Conservation (phyloP, 2,113 vertebrate species). For the Malurus melanocephalus region DNA sequence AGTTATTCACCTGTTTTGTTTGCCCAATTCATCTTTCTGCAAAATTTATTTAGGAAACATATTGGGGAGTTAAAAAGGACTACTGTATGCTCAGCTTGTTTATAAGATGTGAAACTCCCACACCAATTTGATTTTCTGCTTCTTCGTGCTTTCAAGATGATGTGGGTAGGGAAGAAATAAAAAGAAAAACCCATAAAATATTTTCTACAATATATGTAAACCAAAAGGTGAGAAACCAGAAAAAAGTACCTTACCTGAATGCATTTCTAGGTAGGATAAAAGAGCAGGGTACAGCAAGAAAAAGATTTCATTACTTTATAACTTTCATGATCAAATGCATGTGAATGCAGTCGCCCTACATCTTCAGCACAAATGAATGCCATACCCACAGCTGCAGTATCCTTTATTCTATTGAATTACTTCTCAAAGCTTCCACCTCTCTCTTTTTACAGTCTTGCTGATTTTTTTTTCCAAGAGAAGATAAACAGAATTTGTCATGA, state of each 20-base stretch:
- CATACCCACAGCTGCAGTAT: background rate
- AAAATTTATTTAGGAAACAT: background rate
- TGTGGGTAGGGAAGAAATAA: no score
- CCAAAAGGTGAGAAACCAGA: background rate
- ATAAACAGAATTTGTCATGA: conserved; percentile 30
- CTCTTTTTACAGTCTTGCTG: background rate
- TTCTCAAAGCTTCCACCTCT: conserved; percentile 31
- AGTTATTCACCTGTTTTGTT: background rate
- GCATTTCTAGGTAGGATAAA: background rate
- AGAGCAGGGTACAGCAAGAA: background rate
- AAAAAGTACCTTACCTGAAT: background rate
- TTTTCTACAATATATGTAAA: background rate
- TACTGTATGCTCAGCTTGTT: background rate
- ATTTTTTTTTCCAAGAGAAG: background rate
- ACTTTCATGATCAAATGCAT: conserved; percentile 29
- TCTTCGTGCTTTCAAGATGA: background rate
- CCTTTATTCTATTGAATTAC: conserved; percentile 30
- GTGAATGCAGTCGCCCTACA: background rate
- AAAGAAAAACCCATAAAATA: background rate
- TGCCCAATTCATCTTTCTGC: background rate
- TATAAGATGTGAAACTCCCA: conserved; percentile 2
- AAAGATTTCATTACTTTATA: background rate
- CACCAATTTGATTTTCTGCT: background rate
- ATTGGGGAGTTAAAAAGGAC: background rate
- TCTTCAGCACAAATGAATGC: conserved; percentile 13